Evolutionary conservation across 2,113 vertebrate species (phyloP).

Genomic region (Anthoscopus minutus): DNA sequence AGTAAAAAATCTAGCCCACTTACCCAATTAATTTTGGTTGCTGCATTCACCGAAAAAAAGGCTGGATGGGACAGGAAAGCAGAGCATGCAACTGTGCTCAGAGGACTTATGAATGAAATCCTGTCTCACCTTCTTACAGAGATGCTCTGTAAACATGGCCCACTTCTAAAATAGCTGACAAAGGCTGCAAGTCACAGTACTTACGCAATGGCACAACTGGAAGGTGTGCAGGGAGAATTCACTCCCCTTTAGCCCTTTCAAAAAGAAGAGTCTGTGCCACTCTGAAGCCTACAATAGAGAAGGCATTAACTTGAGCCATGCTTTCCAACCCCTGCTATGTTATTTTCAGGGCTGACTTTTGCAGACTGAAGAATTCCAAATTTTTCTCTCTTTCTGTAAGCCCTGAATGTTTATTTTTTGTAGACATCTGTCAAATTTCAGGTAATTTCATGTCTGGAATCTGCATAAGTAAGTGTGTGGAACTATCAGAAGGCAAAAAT

Average conservation of each 20-base stretch:
- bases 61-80: neutral
- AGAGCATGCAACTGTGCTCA: fast-evolving
- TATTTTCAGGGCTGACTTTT: neutral
- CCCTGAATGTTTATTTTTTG: neutral
- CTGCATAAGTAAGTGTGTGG: neutral
- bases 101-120: neutral
- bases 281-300: neutral
- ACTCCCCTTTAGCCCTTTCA: neutral
- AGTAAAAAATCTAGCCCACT: neutral
- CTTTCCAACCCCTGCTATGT: neutral
- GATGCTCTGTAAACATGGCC: neutral
- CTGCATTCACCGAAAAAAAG: neutral
- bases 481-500: neutral
- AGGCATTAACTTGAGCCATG: neutral
- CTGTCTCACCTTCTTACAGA: neutral
- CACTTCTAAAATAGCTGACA: neutral
- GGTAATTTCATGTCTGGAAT: slow-evolving; percentile 23
- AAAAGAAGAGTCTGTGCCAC: neutral
- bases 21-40: neutral
- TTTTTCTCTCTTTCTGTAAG: neutral
- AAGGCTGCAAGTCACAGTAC: fast-evolving
- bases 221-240: neutral
- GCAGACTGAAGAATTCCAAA: neutral
- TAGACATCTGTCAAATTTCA: neutral
- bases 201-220: fast-evolving